Evolutionary conservation across 2,888 invertebrate species (phyloP).

Genomic region (Caenorhabditis drosophilae): DNA sequence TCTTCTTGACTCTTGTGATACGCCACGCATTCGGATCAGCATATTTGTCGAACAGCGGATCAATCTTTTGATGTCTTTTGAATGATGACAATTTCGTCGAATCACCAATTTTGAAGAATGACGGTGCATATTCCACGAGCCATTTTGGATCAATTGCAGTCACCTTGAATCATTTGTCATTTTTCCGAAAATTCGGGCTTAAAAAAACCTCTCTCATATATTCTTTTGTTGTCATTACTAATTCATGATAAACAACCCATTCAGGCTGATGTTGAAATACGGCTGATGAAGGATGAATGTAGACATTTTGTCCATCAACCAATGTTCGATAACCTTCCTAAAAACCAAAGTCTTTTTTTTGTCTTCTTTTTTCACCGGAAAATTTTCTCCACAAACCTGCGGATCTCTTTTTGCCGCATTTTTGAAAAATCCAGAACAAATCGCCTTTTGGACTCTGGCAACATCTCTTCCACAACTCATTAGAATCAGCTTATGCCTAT

Average conservation of each 20-base stretch:
- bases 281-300: conserved; percentile 97
- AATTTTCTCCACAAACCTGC: conserved; percentile 72
- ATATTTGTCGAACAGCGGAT: conserved; percentile 97
- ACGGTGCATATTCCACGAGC: conserved; percentile 98
- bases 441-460: conserved; percentile 92
- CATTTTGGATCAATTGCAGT: conserved; percentile 91
- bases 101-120: conserved; percentile 98
- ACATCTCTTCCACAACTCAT: conserved; percentile 95
- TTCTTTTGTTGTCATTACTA: conserved; percentile 97
- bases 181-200: neutral
- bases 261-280: conserved; percentile 97
- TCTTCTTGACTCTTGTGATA: conserved; percentile 78
- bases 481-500: conserved; percentile 89
- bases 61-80: conserved; percentile 96
- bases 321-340: conserved; percentile 88
- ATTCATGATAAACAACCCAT: conserved; percentile 98
- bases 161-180: conserved; percentile 41
- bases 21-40: conserved; percentile 98
- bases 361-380: too few species aligned
- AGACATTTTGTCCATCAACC: conserved; percentile 91
- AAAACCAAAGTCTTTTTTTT: conserved; percentile 3
- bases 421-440: conserved; percentile 92
- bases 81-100: conserved; percentile 97
- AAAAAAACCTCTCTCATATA: conserved; percentile 90
- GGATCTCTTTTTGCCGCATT: conserved; percentile 99